phyloP scores from a whole-genome alignment of 2,888 invertebrate genomes.

The Cartodere bifasciata region DNA sequence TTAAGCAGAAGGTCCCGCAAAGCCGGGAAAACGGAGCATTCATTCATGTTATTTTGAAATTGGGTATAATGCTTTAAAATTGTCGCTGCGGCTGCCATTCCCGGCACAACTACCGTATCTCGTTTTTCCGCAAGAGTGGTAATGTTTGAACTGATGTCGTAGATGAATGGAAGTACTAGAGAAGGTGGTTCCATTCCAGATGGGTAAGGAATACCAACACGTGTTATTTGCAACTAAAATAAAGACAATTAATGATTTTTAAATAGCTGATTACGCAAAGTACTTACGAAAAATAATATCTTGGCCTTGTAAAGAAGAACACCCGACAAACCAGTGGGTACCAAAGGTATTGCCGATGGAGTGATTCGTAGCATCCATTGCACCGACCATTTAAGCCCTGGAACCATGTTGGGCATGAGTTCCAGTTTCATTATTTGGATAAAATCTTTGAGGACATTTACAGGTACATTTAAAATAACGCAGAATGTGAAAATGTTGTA shows the following conservation, averaged over 20 bases:
- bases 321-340: constrained; percentile 82
- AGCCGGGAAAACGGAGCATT: constrained; percentile 86
- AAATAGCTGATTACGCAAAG: background rate
- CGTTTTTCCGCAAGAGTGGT: constrained; percentile 79
- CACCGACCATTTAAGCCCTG: constrained; percentile 72
- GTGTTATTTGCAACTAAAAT: constrained; percentile 58
- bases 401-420: constrained; percentile 47
- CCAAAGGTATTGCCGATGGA: constrained; percentile 73
- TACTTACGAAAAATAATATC: constrained; percentile 82
- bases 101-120: constrained; percentile 48
- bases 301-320: constrained; percentile 76
- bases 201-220: constrained; percentile 47
- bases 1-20: constrained; percentile 78
- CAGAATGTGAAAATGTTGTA: constrained; percentile 79
- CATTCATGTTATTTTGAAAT: constrained; percentile 51
- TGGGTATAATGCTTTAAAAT: constrained; percentile 63
- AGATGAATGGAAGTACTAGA: constrained; percentile 77
- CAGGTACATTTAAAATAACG: constrained; percentile 71
- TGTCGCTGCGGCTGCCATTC: constrained; percentile 48
- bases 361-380: constrained; percentile 89
- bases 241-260: background rate
- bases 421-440: constrained; percentile 72
- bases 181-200: constrained; percentile 53
- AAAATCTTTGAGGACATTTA: constrained; percentile 80
- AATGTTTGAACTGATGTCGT: constrained; percentile 75